Base-by-base conservation (phyloP, 2,113 vertebrate species). In the Hyla sarda region DNA sequence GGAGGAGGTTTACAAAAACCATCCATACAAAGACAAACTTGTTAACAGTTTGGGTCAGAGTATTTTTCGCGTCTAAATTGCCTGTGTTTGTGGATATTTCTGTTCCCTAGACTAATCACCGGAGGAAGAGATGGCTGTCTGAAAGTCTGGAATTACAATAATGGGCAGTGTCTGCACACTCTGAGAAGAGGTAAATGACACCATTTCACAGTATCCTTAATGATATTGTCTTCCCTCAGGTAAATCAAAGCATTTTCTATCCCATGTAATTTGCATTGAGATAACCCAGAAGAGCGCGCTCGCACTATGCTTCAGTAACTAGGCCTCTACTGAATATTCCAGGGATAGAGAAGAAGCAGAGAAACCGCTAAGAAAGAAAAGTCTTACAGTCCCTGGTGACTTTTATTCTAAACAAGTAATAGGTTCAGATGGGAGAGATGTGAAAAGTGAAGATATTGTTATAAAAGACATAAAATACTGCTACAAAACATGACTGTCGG, bases 61-160 rank as follows among this genome's bases (percentile, higher is more conserved):
- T 12, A 9, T 34, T 72, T 21, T 7, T 12, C 13, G 23, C n/a
- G 73, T 50, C n/a, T 76, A 50, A 75, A 17, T 30, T 50, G 45
- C 72, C 23, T 47, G 19, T 77, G 45, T 28, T 23, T n/a, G 45
- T 79, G 75, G n/a, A 23, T 58, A 25, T 60, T 73, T 54, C 2
- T 12, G 60, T 74, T 58, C 32, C 25, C 67, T 72, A 93, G 94
- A 89, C 92, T 97, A 2, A 72, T 94, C 78, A 92, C 95, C 1
- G 93, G 94, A 71, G 93, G 90, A 85, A 93, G 91, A 92, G 94
- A 93, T 0, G 90, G 94, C 28, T 92, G 88, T 84, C 90, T 97
- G 74, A 95, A 93, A 88, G 92, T 91, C 85, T 90, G 90, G 93
- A 95, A 90, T 90, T 94, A 93, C 84, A 96, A 92, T 83, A 95